These are phyloP conservation scores for Adelphocoris suturalis DNA, from an alignment of 2,888 invertebrate genomes.

Conservation along the genomic window DNA sequence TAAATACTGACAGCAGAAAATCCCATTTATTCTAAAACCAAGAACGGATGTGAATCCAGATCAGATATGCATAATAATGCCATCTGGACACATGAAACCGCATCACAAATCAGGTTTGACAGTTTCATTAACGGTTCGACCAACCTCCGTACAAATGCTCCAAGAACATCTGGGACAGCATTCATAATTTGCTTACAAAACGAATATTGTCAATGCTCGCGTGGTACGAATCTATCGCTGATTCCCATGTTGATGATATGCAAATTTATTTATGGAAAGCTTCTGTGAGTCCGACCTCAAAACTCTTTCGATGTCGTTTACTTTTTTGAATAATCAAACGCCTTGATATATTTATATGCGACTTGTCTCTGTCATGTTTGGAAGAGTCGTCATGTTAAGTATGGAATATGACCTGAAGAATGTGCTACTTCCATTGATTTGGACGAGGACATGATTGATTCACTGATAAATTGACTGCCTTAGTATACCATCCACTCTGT, in stretches of 20 bases:
- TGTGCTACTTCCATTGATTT: too few species aligned
- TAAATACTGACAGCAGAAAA: too few species aligned
- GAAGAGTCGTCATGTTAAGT: too few species aligned
- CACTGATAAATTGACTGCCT: too few species aligned
- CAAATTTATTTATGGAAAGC: conserved; percentile 61
- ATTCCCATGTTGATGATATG: conserved; percentile 64
- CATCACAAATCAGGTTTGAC: conserved; percentile 58
- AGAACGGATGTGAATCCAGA: too few species aligned
- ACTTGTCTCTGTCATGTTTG: not conserved
- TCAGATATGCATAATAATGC: not conserved
- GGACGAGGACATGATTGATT: too few species aligned
- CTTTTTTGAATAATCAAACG: conserved; percentile 13
- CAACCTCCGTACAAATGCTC: conserved; percentile 9
- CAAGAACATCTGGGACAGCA: conserved; percentile 5
- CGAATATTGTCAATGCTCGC: conserved; percentile 43
- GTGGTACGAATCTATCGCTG: conserved; percentile 22
- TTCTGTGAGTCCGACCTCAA: conserved; percentile 27
- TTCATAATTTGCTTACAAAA: conserved; percentile 60
- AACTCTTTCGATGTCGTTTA: not conserved
- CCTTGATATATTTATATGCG: not conserved
- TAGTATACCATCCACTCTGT: too few species aligned
- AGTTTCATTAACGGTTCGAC: conserved; percentile 38
- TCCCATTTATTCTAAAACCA: too few species aligned
- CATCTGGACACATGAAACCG: conserved; percentile 15
- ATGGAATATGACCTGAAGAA: too few species aligned